A percentile compares a stretch with the other conserved stretches of the same genome.
These are phyloP conservation scores for Tanypteryx hageni DNA, from an alignment of 2,888 invertebrate species.

Conservation along the genomic window DNA sequence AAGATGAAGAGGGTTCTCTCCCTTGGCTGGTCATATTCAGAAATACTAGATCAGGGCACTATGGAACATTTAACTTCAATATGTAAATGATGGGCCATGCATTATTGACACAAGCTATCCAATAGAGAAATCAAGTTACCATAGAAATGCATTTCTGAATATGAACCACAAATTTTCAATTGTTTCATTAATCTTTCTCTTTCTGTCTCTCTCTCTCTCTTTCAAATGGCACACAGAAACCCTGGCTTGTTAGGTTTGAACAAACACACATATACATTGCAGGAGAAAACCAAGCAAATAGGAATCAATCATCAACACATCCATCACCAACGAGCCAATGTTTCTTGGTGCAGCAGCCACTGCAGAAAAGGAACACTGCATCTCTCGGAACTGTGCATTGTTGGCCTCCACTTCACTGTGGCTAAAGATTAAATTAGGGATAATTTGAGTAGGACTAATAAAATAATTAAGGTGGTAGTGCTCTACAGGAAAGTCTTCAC, in stretches of 20 bases:
- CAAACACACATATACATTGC: conserved; percentile 64
- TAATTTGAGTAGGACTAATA: conserved; percentile 60
- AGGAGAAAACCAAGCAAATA: conserved; percentile 64
- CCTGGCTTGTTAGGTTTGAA: conserved; percentile 69
- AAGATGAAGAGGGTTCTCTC: conserved; percentile 60
- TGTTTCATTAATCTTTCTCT: conserved; percentile 59
- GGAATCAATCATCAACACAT: conserved; percentile 58
- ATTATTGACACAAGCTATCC: conserved; percentile 43
- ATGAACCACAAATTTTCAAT: conserved; percentile 46
- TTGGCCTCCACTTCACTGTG: conserved; percentile 65
- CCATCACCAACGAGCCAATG: conserved; percentile 72
- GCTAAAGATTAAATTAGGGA: conserved; percentile 66
- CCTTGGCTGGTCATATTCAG: conserved; percentile 60
- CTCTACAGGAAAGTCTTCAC: conserved; percentile 67
- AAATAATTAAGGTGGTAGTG: conserved; percentile 65
- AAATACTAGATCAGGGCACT: conserved; percentile 35
- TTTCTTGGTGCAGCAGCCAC: conserved; percentile 71
- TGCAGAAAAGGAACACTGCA: conserved; percentile 64
- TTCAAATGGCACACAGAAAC: conserved; percentile 69
- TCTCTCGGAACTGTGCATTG: conserved; percentile 66
- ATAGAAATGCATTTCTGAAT: conserved; percentile 37
- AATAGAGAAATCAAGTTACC: not conserved
- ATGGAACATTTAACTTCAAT: conserved; percentile 37
- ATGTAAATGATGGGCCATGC: conserved; percentile 33
- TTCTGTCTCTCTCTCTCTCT: conserved; percentile 59